Evolutionary conservation across 1,140 invertebrate species (phyloP), one percentile per base, ranked within the genome.

Genomic region (Globodera rostochiensis): DNA sequence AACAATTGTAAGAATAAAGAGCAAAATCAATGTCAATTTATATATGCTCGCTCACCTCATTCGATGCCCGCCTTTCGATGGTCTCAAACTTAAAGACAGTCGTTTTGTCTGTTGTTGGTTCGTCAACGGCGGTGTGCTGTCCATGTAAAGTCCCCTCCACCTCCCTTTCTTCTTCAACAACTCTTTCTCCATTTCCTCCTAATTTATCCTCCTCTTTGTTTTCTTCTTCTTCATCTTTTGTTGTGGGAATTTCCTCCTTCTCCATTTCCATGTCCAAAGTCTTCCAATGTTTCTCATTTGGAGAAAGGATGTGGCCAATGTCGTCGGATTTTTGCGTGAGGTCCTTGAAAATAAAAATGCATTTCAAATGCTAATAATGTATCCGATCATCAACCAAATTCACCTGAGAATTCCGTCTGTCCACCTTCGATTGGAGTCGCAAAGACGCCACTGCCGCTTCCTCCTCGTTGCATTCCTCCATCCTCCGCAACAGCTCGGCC

Each of bases 51-150:
- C 5, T 47, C 9, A 80, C 79, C 79, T 80, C 79, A 81, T 78
- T 80, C 71, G 79, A 80, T 49, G 60, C 64, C 1, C 79, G n/a
- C 11, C 79, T 79, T 80, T 80, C 79, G 15, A 80, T 53, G 11
- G 79, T 73, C 21, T 80, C 79, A 25, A 80, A 47, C 82, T 60
- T 80, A 21, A 71, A 71, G 47, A 13, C 25, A 80, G n/a, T 9
- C n/a, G 45, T 47, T 79, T 36, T 71, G 9, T 71, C 69, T 19
- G 36, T 45, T 71, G 69, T 4, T 36, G 69, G 69, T 21, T 71
- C 46, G 7, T 71, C 21, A 36, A 7, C 36, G 36, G 69, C 69
- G 8, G 25, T 71, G n/a, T 71, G n/a, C 9, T 71, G 25, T 45
- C 11, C 69, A 5, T 13, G 36, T 3, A 71, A 36, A 11, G 25